Base-by-base conservation (phyloP, 2,888 invertebrate species). In the Terebella lapidaria region DNA sequence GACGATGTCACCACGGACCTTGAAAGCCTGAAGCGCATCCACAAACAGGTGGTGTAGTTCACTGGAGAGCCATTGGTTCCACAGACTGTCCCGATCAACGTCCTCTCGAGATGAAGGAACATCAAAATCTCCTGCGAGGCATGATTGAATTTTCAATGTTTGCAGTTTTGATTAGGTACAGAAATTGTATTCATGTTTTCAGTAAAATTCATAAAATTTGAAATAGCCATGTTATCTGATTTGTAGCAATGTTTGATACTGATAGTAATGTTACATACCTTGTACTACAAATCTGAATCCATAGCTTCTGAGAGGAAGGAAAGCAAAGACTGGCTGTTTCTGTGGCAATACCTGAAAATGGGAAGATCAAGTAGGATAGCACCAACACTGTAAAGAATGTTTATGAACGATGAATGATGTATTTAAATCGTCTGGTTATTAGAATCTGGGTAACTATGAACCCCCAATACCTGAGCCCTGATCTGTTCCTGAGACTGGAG, bases 41-140 rank as follows among this genome's bases (percentile, higher is more conserved):
- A 77, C 65, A 56, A 79, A 78, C 3, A 75, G 68, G 2, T 65
- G 65, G 62, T 74, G 78, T 24, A 79, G 71, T 58, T 76, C 75
- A 64, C 70, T 74, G 47, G 75, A 64, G 29, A 81, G 70, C 78
- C 79, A 79, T 66, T 80, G 78, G 67, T 81, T 81, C 80, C 80
- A 81, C 10, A 73, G 65, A 59, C 76, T 77, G 71, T 80, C 79
- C 26, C 71, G 63, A 59, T 76, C 75, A 2, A 81, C 74, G 57
- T 79, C 80, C 63, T 81, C 80, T 56, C 81, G 71, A 42, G 79
- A 80, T 5, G 81, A 79, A 0, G 81, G 80, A 2, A 81, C 74
- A 61, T 80, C 80, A 75, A 81, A 81, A 67, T 81, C 81, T 60
- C 76, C 80, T 77, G 65, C n/a, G n/a, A n/a, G n/a, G n/a, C n/a